phyloP scores from a whole-genome alignment of 1,140 invertebrate genomes.

The Magallana gigas region DNA sequence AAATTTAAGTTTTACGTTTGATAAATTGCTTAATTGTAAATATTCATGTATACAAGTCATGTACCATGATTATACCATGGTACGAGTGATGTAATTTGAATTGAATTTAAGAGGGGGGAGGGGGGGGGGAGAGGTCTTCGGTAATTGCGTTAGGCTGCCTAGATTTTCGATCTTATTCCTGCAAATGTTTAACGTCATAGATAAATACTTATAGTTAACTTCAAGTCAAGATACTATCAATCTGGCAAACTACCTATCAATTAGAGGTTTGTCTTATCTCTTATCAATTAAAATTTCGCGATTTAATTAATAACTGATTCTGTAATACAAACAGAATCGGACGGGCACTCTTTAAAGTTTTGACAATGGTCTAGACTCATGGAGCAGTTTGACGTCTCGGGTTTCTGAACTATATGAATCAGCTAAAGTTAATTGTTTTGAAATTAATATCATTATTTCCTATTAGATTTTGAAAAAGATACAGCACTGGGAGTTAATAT shows the following conservation, averaged over 20 bases:
- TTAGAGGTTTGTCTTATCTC: not conserved
- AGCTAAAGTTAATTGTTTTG: too few relatives aligned
- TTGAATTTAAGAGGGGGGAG: too few relatives aligned
- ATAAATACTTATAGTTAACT: not conserved
- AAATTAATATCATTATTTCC: too few relatives aligned
- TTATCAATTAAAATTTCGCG: slow-evolving; percentile 20
- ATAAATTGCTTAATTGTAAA: too few relatives aligned
- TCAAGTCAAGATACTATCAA: slow-evolving; percentile 18
- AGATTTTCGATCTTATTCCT: not conserved
- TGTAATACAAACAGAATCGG: not conserved
- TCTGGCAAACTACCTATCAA: slow-evolving; percentile 26
- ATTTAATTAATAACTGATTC: not conserved
- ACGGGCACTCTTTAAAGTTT: not conserved
- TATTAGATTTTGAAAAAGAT: too few relatives aligned
- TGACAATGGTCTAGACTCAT: not conserved
- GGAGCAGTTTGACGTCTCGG: not conserved
- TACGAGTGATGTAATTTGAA: too few relatives aligned
- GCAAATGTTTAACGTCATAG: not conserved
- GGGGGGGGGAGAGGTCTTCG: too few relatives aligned
- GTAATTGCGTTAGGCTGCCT: not conserved
- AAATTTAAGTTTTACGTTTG: too few relatives aligned
- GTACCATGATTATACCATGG: too few relatives aligned
- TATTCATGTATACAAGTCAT: too few relatives aligned
- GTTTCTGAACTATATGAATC: not conserved
- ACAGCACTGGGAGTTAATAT: too few relatives aligned